Evolutionary conservation across 2,113 vertebrate species (phyloP), one percentile per base, ranked within the genome.

Genomic region (Theristicus caerulescens): DNA sequence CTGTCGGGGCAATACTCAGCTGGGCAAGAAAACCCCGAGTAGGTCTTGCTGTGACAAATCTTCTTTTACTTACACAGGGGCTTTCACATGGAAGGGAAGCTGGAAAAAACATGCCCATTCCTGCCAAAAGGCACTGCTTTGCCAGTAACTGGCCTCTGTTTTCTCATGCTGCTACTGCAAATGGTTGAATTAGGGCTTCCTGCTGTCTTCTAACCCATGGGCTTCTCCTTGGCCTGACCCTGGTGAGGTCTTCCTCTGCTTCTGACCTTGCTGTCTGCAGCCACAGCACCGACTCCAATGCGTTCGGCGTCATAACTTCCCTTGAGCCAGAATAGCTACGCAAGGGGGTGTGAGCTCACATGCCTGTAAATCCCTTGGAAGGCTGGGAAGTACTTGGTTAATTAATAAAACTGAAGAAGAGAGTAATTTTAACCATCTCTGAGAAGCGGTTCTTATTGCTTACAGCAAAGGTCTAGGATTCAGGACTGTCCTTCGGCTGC

Each of bases 71-170:
- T 31, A 62, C 51, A n/a, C n/a, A 73, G 94, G 74, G 79, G 70
- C 87, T 95, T 94, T 95, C 86, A 47, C 52, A 21, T 10, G 64
- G 72, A 90, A 57, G 65, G 72, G 72, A 74, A 82, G 49, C 87
- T 96, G 91, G 86, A 73, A 80, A 80, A 93, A 96, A 90, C 82
- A 46, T 94, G 76, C 82, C 93, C 2, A 0, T 94, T 91, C 93
- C 91, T 94, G 91, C 92, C 79, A 93, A 65, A 52, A 85, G 80
- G 64, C 0, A 0, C 76, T 71, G 27, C 62, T 66, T 40, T 95
- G 89, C 84, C 90, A 49, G 93, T 55, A 93, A 96, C 57, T 20
- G 49, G 66, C 81, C 59, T 87, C 90, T 67, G 55, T 54, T 89
- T 77, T 36, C 65, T 36, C 16, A 10, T 17, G 40, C 59, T 73